Conservation (phyloP, 53 echinoderm and acorn worm species). For the Holothuria leucospilota region DNA sequence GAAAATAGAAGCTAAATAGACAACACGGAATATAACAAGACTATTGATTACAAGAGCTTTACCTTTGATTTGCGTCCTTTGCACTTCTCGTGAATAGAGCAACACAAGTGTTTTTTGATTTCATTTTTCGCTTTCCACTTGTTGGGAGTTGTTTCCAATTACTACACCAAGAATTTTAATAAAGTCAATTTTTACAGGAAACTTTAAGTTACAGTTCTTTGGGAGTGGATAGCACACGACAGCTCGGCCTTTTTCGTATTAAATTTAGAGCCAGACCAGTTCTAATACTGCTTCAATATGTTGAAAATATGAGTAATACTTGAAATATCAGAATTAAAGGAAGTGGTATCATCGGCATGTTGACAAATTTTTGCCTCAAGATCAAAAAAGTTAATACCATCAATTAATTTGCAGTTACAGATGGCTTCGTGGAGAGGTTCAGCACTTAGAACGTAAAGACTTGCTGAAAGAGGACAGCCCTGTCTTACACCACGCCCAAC, state of each 20-base stretch:
- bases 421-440: slow-evolving; percentile 35
- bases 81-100: not conserved
- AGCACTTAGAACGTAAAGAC: slow-evolving; percentile 41
- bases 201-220: not conserved
- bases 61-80: slow-evolving; percentile 39
- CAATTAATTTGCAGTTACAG: not conserved
- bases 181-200: not conserved
- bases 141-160: too few species aligned
- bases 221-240: not conserved
- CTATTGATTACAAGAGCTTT: too few species aligned
- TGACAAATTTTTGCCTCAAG: slow-evolving; percentile 14
- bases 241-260: slow-evolving; percentile 47
- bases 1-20: too few species aligned
- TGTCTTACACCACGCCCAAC: slow-evolving; percentile 60
- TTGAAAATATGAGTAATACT: slow-evolving; percentile 1
- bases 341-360: too few species aligned
- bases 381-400: slow-evolving; percentile 3
- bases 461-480: slow-evolving; percentile 59
- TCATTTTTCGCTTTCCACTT: slow-evolving; percentile 22
- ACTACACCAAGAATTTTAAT: too few species aligned
- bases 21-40: too few species aligned
- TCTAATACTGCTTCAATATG: slow-evolving; percentile 6
- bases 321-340: slow-evolving; percentile 9
- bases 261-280: slow-evolving; percentile 28
- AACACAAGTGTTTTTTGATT: not conserved